Evolutionary conservation across 2,113 vertebrate species (phyloP).

Genomic region (Notechis scutatus): DNA sequence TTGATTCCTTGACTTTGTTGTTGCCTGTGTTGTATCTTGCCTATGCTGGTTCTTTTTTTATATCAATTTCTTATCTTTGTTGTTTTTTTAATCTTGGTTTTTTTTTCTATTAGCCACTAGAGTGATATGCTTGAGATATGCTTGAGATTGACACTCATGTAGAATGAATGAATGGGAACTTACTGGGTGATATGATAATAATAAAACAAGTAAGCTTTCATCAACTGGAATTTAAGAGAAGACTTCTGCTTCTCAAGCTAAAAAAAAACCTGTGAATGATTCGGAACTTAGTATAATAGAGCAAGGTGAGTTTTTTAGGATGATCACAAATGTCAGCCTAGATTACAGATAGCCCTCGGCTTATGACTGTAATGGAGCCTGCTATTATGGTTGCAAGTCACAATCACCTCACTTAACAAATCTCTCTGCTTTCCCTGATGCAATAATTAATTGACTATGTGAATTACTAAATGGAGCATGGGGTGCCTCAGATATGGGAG

Average conservation of each 20-base stretch:
- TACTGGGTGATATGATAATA: not conserved
- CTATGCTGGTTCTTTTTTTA: not conserved
- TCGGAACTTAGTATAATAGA: not conserved
- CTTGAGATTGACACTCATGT: not conserved
- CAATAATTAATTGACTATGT: too few relatives aligned
- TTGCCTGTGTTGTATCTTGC: not conserved
- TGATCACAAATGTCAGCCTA: not conserved
- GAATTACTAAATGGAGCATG: too few relatives aligned
- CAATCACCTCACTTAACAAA: not conserved
- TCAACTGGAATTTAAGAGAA: not conserved
- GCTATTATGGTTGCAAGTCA: not conserved
- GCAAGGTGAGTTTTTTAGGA: not conserved
- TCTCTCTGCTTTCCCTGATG: not conserved
- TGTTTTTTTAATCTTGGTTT: not conserved
- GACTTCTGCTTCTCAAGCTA: not conserved
- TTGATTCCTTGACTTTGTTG: not conserved
- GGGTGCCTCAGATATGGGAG: too few relatives aligned
- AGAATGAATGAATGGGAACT: not conserved
- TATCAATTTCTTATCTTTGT: not conserved
- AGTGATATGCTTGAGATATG: not conserved
- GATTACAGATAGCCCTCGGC: not conserved
- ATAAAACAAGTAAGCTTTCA: not conserved
- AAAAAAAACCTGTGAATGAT: not conserved
- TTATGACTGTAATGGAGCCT: not conserved
- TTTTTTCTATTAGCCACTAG: not conserved